Conservation (phyloP, 2,888 invertebrate species). For the Heliconius cydno region DNA sequence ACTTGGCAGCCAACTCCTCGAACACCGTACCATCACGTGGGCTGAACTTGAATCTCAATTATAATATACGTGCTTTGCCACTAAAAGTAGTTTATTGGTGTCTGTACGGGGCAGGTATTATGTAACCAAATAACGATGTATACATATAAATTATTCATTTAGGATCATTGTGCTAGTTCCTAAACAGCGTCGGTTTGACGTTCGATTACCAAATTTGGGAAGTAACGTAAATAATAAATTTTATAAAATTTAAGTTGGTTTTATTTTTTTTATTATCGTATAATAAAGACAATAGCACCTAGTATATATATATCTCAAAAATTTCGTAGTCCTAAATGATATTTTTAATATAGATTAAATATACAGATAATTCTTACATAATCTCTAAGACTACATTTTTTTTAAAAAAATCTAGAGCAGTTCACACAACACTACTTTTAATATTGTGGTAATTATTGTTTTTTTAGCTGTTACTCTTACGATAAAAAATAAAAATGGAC, state of each 20-base stretch:
- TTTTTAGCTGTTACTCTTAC: too few relatives aligned
- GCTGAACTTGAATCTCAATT: constrained; percentile 61
- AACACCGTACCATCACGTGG: constrained; percentile 69
- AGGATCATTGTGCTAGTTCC: constrained; percentile 66
- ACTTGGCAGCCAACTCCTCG: constrained; percentile 57
- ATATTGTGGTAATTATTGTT: too few relatives aligned
- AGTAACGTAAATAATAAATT: background rate
- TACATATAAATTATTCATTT: constrained; percentile 73
- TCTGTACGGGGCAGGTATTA: constrained; percentile 60
- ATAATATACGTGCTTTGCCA: constrained; percentile 72
- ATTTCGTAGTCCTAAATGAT: too few relatives aligned
- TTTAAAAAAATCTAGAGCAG: too few relatives aligned
- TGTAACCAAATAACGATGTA: constrained; percentile 74
- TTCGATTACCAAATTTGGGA: constrained; percentile 25
- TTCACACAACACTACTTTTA: too few relatives aligned
- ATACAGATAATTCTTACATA: too few relatives aligned
- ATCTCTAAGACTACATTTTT: too few relatives aligned
- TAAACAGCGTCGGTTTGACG: constrained; percentile 29
- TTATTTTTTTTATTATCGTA: background rate
- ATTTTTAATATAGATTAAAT: too few relatives aligned
- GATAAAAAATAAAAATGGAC: too few relatives aligned
- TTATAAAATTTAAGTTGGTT: background rate
- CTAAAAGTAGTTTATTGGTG: constrained; percentile 72
- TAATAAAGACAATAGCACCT: background rate
- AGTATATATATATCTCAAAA: too few relatives aligned